Conservation (phyloP, 2,888 invertebrate species). For the Cynaeus angustus region DNA sequence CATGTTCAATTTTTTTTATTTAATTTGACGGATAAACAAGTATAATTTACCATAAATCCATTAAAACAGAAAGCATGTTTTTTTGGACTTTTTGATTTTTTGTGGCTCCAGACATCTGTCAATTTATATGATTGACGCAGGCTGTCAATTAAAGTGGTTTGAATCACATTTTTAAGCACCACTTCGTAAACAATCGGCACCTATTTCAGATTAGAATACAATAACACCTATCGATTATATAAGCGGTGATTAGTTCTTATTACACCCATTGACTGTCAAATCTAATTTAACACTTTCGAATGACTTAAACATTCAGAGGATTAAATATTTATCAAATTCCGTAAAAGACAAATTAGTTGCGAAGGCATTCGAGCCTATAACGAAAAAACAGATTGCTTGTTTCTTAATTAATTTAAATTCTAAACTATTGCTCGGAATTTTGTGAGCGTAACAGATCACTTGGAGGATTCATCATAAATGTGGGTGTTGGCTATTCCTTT, state of each 20-base stretch:
- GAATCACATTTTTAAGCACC: background rate
- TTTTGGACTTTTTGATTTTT: no score
- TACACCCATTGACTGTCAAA: background rate
- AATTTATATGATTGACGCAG: no score
- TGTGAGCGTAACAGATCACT: background rate
- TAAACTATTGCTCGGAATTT: conserved; percentile 1
- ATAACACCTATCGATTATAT: conserved; percentile 7
- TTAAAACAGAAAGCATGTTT: no score
- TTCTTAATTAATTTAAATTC: conserved; percentile 24
- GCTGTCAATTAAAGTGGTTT: no score
- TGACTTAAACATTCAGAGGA: background rate
- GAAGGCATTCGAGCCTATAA: background rate
- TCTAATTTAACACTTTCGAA: conserved; percentile 16
- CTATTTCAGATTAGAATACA: conserved; percentile 9
- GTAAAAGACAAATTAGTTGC: background rate
- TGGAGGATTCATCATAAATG: conserved; percentile 16
- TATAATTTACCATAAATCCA: no score
- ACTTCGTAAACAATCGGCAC: background rate
- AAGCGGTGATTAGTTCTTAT: conserved; percentile 12
- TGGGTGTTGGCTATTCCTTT: conserved; percentile 20
- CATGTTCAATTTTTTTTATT: no score
- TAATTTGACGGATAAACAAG: no score
- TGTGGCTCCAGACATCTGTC: background rate
- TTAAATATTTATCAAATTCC: background rate
- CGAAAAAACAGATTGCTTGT: conserved; percentile 16